Evolutionary conservation across 2,888 invertebrate genomes (phyloP), one percentile per base, ranked within the genome.

Genomic region (Nasonovia ribisnigri): DNA sequence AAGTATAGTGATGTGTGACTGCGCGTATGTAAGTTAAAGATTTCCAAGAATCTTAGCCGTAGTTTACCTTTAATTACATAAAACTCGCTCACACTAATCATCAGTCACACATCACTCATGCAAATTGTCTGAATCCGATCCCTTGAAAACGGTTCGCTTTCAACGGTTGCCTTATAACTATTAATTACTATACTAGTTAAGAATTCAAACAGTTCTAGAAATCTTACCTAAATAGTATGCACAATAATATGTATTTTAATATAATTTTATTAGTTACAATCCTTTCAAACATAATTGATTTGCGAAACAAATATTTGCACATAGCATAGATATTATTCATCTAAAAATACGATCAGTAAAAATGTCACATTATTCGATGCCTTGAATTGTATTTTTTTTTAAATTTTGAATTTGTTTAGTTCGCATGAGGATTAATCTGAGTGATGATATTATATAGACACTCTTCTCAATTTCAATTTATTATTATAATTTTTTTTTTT

Each of bases 401-500:
- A n/a, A 13, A 67, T 67, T 3, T 1, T 20, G 36, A 36, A 36
- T 36, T 36, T 20, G 16, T 67, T 67, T 36, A 36, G 6, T 36
- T 77, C 20, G 0, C 8, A 77, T 36, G 36, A 77, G 1, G 36
- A 77, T 77, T 77, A 36, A 36, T 67, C n/a, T 67, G n/a, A 67
- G n/a, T 36, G n/a, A n/a, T 1, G 46, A 54, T 0, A 54, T 0
- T 0, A 54, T 0, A 3, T 8, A 8, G 0, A 36, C 5, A 77
- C 36, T 77, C 20, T 77, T 77, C 20, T 77, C 20, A 20, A 36
- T 77, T 77, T 20, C 2, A 77, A 36, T 77, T 77, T 36, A 16
- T 77, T 77, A 36, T 36, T 67, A 57, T 67, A 13, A 51, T 54
- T 6, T 54, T 54, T 54, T 24, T 54, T 54, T 54, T 57, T 57